phyloP scores from a whole-genome alignment of 2,888 invertebrate species.

The Spatulosminthurus flaviceps region DNA sequence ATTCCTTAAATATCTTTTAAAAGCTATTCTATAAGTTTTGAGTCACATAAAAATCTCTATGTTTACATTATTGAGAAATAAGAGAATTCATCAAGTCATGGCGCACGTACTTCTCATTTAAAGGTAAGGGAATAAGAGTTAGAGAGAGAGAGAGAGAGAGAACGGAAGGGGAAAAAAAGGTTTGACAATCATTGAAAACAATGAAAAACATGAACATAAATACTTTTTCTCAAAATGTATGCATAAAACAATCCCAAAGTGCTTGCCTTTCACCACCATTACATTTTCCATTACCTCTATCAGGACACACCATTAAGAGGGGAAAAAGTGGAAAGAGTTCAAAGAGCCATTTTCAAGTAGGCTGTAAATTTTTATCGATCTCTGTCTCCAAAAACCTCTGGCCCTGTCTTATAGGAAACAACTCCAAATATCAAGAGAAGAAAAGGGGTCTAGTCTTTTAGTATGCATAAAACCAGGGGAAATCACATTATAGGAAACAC shows the following conservation, averaged over 20 bases:
- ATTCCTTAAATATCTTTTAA: constrained; percentile 6
- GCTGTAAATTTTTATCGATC: constrained; percentile 48
- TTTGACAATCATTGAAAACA: constrained; percentile 2
- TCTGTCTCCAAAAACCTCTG: constrained; percentile 39
- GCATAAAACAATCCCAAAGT: constrained; percentile 28
- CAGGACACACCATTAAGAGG: constrained; percentile 39
- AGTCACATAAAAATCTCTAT: too few relatives aligned
- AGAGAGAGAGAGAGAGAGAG: too few relatives aligned
- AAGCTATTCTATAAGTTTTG: not conserved
- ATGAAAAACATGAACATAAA: constrained; percentile 22
- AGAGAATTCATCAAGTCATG: not conserved
- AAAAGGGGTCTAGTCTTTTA: not conserved
- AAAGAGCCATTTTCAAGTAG: constrained; percentile 35
- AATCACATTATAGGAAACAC: too few relatives aligned
- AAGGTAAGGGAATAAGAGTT: not conserved
- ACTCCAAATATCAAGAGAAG: too few relatives aligned
- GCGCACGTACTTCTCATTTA: constrained; percentile 20
- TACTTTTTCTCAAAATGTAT: constrained; percentile 29
- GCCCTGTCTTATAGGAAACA: not conserved
- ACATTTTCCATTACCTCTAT: constrained; percentile 49
- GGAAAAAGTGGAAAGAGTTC: constrained; percentile 32
- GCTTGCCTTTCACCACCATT: constrained; percentile 34
- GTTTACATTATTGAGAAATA: not conserved
- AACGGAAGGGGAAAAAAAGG: not conserved
- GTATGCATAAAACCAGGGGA: too few relatives aligned